A percentile compares a stretch with the other conserved stretches of the same genome.
phyloP scores from a whole-genome alignment of 1,140 invertebrate genomes.

The Papilio polyxenes region DNA sequence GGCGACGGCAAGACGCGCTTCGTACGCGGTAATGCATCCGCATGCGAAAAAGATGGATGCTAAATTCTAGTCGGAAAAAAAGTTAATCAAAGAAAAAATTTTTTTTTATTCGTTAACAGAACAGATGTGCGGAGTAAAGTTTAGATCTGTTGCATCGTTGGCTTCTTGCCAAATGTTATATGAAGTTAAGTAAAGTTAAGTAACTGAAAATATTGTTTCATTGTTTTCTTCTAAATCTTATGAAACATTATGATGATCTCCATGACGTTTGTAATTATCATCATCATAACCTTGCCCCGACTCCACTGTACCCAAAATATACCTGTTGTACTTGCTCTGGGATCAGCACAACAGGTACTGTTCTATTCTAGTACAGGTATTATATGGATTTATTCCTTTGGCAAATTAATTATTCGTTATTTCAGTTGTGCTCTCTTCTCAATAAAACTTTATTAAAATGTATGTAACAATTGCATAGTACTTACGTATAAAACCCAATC shows the following conservation, averaged over 20 bases:
- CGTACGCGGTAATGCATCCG: conserved; percentile 51
- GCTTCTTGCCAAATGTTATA: conserved; percentile 58
- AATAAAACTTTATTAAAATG: background rate
- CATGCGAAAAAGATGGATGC: conserved; percentile 43
- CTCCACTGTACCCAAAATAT: too few relatives aligned
- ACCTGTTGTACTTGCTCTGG: too few relatives aligned
- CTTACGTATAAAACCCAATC: conserved; percentile 97
- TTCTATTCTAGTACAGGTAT: too few relatives aligned
- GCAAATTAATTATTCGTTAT: too few relatives aligned
- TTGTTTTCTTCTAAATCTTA: background rate
- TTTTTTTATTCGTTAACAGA: background rate
- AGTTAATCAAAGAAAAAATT: background rate
- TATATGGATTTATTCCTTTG: too few relatives aligned
- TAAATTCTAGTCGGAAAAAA: conserved; percentile 17
- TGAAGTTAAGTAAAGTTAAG: conserved; percentile 49
- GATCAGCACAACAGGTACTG: too few relatives aligned
- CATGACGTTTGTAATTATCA: background rate
- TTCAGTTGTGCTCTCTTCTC: background rate
- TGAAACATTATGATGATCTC: background rate
- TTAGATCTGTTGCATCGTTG: conserved; percentile 67
- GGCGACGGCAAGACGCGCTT: conserved; percentile 50
- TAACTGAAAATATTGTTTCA: background rate
- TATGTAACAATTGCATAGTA: conserved; percentile 52
- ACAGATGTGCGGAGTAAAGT: conserved; percentile 49
- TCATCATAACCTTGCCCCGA: background rate